phyloP scores from a whole-genome alignment of 2,888 invertebrate genomes.

The Stictocephala bisonia region DNA sequence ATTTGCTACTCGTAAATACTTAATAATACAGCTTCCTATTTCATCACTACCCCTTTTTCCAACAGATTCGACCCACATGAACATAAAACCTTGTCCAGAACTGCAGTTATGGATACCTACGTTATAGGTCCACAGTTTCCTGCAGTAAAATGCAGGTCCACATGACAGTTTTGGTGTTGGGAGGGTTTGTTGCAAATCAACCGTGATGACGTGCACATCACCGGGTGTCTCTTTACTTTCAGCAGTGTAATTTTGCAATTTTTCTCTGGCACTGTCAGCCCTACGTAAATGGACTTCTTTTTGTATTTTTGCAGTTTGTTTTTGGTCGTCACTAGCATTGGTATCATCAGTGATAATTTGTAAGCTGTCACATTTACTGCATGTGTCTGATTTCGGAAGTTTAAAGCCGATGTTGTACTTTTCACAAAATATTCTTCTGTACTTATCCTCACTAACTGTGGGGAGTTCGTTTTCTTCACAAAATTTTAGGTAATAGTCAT shows the following conservation, averaged over 20 bases:
- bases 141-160: slow-evolving; percentile 20
- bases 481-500: no score
- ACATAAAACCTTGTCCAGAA: slow-evolving; percentile 19
- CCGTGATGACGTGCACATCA: slow-evolving; percentile 19
- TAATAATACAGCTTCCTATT: slow-evolving; percentile 21
- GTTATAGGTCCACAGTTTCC: slow-evolving; percentile 35
- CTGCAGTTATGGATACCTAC: slow-evolving; percentile 28
- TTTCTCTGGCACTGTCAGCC: neutral
- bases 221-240: neutral
- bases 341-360: no score
- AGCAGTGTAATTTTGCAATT: neutral
- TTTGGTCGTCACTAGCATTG: no score
- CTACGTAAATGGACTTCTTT: slow-evolving; percentile 36
- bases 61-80: slow-evolving; percentile 16
- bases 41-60: slow-evolving; percentile 32
- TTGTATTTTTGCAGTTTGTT: no score
- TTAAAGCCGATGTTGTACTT: no score
- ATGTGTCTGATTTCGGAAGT: no score
- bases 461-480: no score
- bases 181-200: slow-evolving; percentile 23
- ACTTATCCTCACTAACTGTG: no score
- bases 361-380: no score
- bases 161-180: slow-evolving; percentile 37
- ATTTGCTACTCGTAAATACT: neutral
- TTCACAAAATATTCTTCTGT: no score